Evolutionary conservation across 92 coral and sea anemone genomes (phyloP).

Genomic region (Metridium senile): DNA sequence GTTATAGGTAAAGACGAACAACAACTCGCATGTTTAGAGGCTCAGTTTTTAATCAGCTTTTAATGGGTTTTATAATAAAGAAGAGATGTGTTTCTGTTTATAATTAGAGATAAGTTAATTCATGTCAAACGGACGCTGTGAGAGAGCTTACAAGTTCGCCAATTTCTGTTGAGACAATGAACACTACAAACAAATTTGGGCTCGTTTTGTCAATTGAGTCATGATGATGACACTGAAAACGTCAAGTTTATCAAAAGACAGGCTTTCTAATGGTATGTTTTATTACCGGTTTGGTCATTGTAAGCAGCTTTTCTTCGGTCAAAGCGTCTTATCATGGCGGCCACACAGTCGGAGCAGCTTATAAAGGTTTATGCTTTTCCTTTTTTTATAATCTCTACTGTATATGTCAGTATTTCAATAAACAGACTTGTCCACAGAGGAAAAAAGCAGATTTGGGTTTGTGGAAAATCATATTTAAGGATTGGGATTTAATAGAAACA

Average conservation of each 20-base stretch:
- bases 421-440: background rate
- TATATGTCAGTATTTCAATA: background rate
- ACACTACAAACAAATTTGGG: too few relatives aligned
- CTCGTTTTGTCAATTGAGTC: background rate
- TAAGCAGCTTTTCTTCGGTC: conserved; percentile 10
- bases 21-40: background rate
- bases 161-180: background rate
- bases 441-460: background rate
- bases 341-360: conserved; percentile 23
- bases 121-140: background rate
- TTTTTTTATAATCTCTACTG: background rate
- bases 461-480: background rate
- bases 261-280: conserved; percentile 7
- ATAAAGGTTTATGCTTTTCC: background rate
- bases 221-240: background rate
- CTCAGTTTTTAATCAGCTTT: conserved; percentile 11
- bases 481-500: background rate
- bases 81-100: background rate
- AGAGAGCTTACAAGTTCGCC: background rate
- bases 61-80: background rate
- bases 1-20: conserved; percentile 14
- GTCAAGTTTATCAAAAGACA: background rate
- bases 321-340: conserved; percentile 18
- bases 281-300: background rate
- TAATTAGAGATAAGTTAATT: background rate